Evolutionary conservation across 1,140 invertebrate genomes (phyloP), one percentile per base, ranked within the genome.

Genomic region (Calliphora vicina): DNA sequence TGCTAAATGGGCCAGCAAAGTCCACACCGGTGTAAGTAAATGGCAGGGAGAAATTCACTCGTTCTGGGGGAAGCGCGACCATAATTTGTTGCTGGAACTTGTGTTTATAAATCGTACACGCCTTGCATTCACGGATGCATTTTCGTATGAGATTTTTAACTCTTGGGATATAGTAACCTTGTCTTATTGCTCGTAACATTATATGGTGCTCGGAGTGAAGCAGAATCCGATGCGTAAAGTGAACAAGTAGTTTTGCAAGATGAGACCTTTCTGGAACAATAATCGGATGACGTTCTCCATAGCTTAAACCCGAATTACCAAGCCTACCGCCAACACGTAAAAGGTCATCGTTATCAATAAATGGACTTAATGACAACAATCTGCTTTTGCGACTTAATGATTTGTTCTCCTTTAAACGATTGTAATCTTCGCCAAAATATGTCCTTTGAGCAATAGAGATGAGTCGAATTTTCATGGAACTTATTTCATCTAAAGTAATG

Each of bases 41-140:
- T 5, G 80, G 74, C 20, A 80, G 42, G 0, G 82, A 84, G 6
- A 84, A 82, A 9, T 45, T 83, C 15, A 67, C 61, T 45, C 85
- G 42, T 61, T 85, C 81, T 27, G 43, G 20, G 15, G 85, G 85
- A 29, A 86, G 61, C 45, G 82, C 83, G 2, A 71, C 80, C 84
- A 86, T 73, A 17, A 73, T 10, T 27, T 73, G 26, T 26, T 73
- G 25, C 25, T 42, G 26, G 12, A 50, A 26, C 27, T n/a, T 82
- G 1, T 71, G 82, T 27, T 82, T 82, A 5, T 71, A 71, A 27
- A 42, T 42, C 2, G n/a, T 43, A 78, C 74, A 78, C 20, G n/a
- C 29, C 13, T n/a, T 78, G 43, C 74, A 78, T 4, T 78, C 29
- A 17, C 20, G 25, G 9, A 78, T 43, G 74, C n/a, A 42, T 17